Base-by-base conservation (phyloP, 2,888 invertebrate genomes). In the Nemotelus pantherinus region DNA sequence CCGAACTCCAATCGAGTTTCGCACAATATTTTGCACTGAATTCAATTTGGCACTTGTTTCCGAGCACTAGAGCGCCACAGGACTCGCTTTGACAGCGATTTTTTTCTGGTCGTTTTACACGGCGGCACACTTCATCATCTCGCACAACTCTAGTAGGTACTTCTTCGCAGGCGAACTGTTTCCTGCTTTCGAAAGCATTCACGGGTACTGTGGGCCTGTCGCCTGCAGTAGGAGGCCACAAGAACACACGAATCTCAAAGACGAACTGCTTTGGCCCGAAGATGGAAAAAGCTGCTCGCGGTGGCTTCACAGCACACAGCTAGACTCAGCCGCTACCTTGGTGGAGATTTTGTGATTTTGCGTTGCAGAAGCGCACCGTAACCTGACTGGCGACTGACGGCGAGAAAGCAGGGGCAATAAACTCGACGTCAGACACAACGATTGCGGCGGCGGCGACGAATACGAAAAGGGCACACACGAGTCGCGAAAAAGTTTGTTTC, bases 341-440 rank as follows among this genome's bases (percentile, higher is more conserved):
- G 70, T 10, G 55, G n/a, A 55, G 55, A 53, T 70, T 60, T 41
- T 41, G 70, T 70, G 70, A 70, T 70, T 70, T 70, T 55, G 70
- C 70, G 70, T 70, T 70, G 53, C 70, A 70, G 60, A 53, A 53
- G 70, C 53, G 70, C 70, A 70, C 53, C 53, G 53, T 43, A 50
- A 60, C 41, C 60, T 25, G 70, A 55, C 70, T 39, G 50, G 70
- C 70, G 70, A 39, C 45, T 41, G 70, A 55, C 44, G 70, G 70
- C 53, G 44, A 43, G 74, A 50, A 64, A 65, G 60, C 72, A 74
- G 74, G 67, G 65, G 74, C 72, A 67, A 65, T 58, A 60, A 65
- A 58, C 58, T 58, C 48, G 44, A 10, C 2, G 78, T 50, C 63
- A 78, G 75, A 78, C 75, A 78, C 67, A 68, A 75, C 68, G 57